Evolutionary conservation across 1,140 invertebrate species (phyloP), one percentile per base, ranked within the genome.

Genomic region (Heliconius nattereri): DNA sequence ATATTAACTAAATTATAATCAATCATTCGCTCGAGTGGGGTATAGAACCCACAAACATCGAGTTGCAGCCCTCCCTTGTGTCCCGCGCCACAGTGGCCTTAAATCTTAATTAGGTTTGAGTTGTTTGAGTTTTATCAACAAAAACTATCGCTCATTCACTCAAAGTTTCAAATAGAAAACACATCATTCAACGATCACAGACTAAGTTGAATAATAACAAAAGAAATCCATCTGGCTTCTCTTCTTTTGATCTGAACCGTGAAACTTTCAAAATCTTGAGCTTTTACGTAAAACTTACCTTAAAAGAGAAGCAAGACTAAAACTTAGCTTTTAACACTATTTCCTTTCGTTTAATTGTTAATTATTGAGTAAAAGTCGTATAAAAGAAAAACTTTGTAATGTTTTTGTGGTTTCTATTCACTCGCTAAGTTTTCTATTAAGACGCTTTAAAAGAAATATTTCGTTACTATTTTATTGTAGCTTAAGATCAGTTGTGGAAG

Each of bases 281-380:
- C 60, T 66, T 66, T 66, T 66, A 66, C 23, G 26, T 3, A 66
- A 66, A 66, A 66, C 26, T 66, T 66, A 66, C 26, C 60, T 66
- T 66, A 26, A 66, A 35, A 29, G 26, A 66, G 13, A 66, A 66
- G 57, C 23, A 60, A 60, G 9, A 29, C 60, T 66, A 54, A n/a
- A 74, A 74, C 73, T 74, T 75, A 45, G 73, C 49, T 75, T 75
- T 75, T 60, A 75, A 35, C 73, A 60, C 73, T 29, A 57, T 60
- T 54, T n/a, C 52, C 32, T 75, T 52, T 54, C 32, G 26, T 57
- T 54, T 75, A n/a, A 75, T 75, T 75, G 32, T 20, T 57, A 32
- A 54, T 75, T 75, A 75, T 60, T 75, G 7, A 75, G n/a, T n/a
- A 75, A 75, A 37, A 32, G 29, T 29, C 37, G 6, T 73, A 45